Conservation (phyloP, 2,888 invertebrate genomes). For the Cheilosia urbana region DNA sequence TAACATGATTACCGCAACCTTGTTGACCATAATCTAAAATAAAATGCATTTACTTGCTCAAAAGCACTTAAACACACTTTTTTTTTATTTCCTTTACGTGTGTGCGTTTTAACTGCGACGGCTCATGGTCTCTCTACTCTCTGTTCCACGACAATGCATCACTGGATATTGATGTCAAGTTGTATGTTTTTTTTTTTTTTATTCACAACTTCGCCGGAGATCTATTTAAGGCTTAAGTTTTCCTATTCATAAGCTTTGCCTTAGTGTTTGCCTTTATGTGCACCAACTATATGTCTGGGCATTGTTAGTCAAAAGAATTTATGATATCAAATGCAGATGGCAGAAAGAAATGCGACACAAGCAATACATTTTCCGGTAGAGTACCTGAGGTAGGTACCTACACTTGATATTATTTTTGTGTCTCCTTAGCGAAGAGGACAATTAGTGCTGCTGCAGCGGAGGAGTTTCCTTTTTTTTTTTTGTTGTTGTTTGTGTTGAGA, state of each 20-base stretch:
- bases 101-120: constrained; percentile 14
- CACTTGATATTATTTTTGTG: constrained; percentile 50
- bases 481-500: neutral
- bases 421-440: constrained; percentile 33
- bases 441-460: constrained; percentile 51
- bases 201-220: constrained; percentile 10
- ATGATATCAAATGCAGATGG: constrained; percentile 31
- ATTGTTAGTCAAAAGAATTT: constrained; percentile 54
- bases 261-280: neutral
- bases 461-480: constrained; percentile 12
- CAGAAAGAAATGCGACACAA: constrained; percentile 25
- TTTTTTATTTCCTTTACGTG: neutral
- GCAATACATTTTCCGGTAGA: constrained; percentile 66
- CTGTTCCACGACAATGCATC: constrained; percentile 69
- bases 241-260: constrained; percentile 33
- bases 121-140: constrained; percentile 34
- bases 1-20: constrained; percentile 14
- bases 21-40: constrained; percentile 8
- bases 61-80: constrained; percentile 17
- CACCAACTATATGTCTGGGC: neutral
- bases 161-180: constrained; percentile 71
- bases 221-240: constrained; percentile 26
- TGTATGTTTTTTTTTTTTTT: constrained; percentile 30
- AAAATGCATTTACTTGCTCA: constrained; percentile 30
- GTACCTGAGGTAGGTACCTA: constrained; percentile 38